Evolutionary conservation across 2,888 invertebrate species (phyloP), one percentile per base, ranked within the genome.

Genomic region (Dasysyrphus albostriatus): DNA sequence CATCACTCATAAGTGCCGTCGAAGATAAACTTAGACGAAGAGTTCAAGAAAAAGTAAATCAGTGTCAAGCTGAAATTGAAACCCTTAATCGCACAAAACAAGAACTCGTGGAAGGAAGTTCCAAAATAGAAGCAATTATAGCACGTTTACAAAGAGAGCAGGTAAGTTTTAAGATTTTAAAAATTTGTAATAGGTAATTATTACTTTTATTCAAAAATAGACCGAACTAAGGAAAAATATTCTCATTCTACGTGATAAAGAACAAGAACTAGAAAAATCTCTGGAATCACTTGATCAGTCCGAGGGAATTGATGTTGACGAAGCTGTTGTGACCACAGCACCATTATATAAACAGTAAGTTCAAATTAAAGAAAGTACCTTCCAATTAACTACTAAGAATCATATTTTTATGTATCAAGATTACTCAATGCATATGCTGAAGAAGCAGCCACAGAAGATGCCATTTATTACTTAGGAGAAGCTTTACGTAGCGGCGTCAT

Each of bases 371-470:
- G 24, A 10, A 24, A 24, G 14, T 51, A 12, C 12, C 0, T 12
- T 0, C 6, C n/a, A 1, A 0, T 32, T 19, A 6, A 7, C 2
- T 3, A 19, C 2, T 5, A 10, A 10, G 24, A 19, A 12, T 29
- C 0, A 6, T 3, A 2, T 54, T 8, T 54, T 37, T 75, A n/a
- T 80, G 79, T 88, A 93, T 93, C 2, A 90, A 97, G 97, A 92
- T 95, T 99, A 90, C 93, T 99, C 84, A 98, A 97, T 93, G 96
- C 98, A 56, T 99, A 98, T 94, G 98, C 98, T 67, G 98, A 99
- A 93, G 99, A 99, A 94, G 98, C 99, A 88, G 98, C 99, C 16
- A 95, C 98, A 72, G 99, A 99, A 94, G 99, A 99, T 94, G 98
- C 98, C 84, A 98, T 99, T 91, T 99, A 99, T 92, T 98, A 98